Evolutionary conservation across 2,888 invertebrate species (phyloP), one percentile per base, ranked within the genome.

Genomic region (Tuberolachnus salignus): DNA sequence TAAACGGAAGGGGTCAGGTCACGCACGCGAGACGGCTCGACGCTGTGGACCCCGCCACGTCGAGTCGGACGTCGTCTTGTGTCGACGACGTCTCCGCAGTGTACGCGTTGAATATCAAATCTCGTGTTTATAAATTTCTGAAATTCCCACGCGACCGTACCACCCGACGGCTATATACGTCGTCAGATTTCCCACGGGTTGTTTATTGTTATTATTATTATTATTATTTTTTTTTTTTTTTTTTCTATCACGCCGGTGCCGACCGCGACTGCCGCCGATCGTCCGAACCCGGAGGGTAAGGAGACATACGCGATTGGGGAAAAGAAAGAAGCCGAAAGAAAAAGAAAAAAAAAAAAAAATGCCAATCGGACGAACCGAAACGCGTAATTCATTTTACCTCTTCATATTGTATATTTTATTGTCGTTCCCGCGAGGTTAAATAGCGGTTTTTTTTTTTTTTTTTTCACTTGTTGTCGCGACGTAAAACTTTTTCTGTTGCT

Each of bases 161-260:
- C 23, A 13, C 11, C 66, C 64, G 53, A 26, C n/a, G 57, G 42
- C 53, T 55, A n/a, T n/a, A n/a, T 66, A 19, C 46, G 64, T 49
- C 67, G 67, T 51, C 57, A 78, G 66, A 78, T 78, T 78, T 78
- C 78, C 78, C 78, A 4, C 16, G 78, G 49, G 78, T 57, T 57
- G 67, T 59, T 57, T 57, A 44, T 75, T 66, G 53, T 75, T 64
- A 51, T 66, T 75, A 44, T 71, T 42, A 16, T 70, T 63, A 42
- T 63, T 63, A 42, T 42, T 63, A 11, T 19, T 42, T 9, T 61
- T 34, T 1, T 61, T 34, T 23, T 63, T 16, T 66, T 23, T 23
- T 46, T 13, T 71, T 26, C 14, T 49, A 34, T 72, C 51, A 19
- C 61, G 1, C 26, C 59, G 6, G 23, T 13, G 16, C 44, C 59